A percentile compares a stretch with the other conserved stretches of the same genome.
Conservation (phyloP, 2,113 vertebrate species). For the Etheostoma spectabile region DNA sequence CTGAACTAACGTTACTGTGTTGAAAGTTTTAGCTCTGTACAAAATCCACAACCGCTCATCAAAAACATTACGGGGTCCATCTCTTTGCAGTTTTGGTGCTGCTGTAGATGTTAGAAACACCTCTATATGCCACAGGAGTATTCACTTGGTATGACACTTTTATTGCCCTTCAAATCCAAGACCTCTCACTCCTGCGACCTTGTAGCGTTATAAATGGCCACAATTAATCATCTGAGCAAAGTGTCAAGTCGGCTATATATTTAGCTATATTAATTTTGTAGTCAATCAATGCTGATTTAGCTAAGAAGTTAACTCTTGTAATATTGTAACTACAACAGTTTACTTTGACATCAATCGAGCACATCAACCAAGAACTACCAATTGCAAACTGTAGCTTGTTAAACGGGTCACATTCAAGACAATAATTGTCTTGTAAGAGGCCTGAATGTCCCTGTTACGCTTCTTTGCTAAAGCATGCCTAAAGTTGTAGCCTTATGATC, state of each 20-base stretch:
- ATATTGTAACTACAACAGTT: background rate
- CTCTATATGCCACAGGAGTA: slow-evolving; percentile 23
- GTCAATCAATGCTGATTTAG: background rate
- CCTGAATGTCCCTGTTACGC: background rate
- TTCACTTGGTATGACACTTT: slow-evolving; percentile 67
- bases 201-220: slow-evolving; percentile 57
- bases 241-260: slow-evolving; percentile 14
- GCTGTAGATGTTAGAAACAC: slow-evolving; percentile 2
- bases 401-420: background rate
- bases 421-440: background rate
- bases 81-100: slow-evolving; percentile 64
- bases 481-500: background rate
- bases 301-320: background rate
- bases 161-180: slow-evolving; percentile 73
- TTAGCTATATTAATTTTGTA: slow-evolving; percentile 1
- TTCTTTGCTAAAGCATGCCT: background rate
- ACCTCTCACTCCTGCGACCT: slow-evolving; percentile 61
- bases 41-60: slow-evolving; percentile 62
- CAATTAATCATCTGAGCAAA: slow-evolving; percentile 39
- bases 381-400: background rate
- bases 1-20: slow-evolving; percentile 58
- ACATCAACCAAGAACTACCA: background rate
- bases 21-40: slow-evolving; percentile 76
- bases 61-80: slow-evolving; percentile 48
- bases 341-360: slow-evolving; percentile 7